Conservation (phyloP, 2,888 invertebrate genomes). For the Sarcophaga subvicina region DNA sequence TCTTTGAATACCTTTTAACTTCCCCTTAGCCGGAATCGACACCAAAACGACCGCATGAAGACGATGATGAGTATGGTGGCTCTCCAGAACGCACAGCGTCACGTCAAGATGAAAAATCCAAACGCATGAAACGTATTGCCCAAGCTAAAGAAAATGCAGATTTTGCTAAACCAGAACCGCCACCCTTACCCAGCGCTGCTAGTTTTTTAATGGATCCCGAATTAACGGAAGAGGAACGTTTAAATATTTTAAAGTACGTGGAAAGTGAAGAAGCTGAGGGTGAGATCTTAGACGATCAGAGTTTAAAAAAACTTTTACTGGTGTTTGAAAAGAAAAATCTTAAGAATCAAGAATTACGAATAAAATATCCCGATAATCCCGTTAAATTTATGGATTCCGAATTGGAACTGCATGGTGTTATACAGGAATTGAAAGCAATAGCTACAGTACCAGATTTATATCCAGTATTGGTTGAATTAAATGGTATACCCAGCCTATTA, state of each 20-base stretch:
- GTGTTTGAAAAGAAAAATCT: constrained; percentile 97
- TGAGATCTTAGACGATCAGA: constrained; percentile 93
- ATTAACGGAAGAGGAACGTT: constrained; percentile 88
- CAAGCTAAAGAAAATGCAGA: constrained; percentile 83
- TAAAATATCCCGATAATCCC: constrained; percentile 98
- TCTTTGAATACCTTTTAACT: not conserved
- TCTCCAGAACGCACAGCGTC: constrained; percentile 83
- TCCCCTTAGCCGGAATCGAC: constrained; percentile 89
- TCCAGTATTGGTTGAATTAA: constrained; percentile 93
- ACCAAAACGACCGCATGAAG: constrained; percentile 85
- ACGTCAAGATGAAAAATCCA: constrained; percentile 83
- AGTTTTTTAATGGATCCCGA: constrained; percentile 77
- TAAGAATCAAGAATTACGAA: constrained; percentile 98
- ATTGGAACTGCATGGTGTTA: constrained; percentile 93
- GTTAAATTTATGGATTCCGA: constrained; percentile 99
- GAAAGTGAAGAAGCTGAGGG: constrained; percentile 91
- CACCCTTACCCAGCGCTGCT: constrained; percentile 18
- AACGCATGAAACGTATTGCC: constrained; percentile 85
- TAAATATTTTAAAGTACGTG: constrained; percentile 91
- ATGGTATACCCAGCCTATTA: constrained; percentile 94
- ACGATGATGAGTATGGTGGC: constrained; percentile 86
- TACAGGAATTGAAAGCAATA: constrained; percentile 94
- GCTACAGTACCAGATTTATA: constrained; percentile 98
- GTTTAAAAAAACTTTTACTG: constrained; percentile 93
- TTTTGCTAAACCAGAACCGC: constrained; percentile 81